These are phyloP conservation scores for Acanthurus lineatus DNA, from an alignment of 2,797 vertebrate genomes.

Conservation along the genomic window DNA sequence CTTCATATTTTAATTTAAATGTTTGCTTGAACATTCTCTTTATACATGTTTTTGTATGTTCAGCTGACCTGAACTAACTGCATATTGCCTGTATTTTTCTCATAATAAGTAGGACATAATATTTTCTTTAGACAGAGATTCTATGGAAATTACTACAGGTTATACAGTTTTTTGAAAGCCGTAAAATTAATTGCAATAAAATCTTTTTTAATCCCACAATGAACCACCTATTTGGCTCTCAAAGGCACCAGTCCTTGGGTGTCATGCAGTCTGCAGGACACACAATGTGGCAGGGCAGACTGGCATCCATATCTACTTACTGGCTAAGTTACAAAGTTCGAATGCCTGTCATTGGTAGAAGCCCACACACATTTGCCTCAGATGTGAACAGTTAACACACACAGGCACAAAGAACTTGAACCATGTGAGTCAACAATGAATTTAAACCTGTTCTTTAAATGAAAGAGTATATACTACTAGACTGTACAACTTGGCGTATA, in stretches of 20 bases:
- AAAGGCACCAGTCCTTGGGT: neutral
- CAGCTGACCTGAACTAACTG: neutral
- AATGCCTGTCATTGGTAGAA: conserved; percentile 43
- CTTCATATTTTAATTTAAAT: too few species aligned
- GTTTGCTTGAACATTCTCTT: neutral
- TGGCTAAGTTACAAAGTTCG: conserved; percentile 49
- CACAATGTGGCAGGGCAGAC: conserved; percentile 28
- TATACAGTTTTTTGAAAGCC: too few species aligned
- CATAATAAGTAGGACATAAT: neutral
- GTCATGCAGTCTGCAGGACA: conserved; percentile 23
- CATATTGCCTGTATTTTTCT: neutral
- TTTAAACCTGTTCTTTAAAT: neutral
- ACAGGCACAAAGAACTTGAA: neutral
- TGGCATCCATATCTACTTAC: conserved; percentile 46
- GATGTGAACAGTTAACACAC: neutral
- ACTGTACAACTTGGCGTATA: neutral
- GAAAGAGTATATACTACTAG: too few species aligned
- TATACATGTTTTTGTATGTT: neutral
- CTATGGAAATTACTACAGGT: neutral
- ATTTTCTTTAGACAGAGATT: neutral
- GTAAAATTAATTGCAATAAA: too few species aligned
- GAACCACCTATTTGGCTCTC: too few species aligned
- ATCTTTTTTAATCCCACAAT: too few species aligned
- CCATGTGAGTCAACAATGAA: neutral
- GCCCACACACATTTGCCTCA: conserved; percentile 21